Evolutionary conservation across 2,888 invertebrate species (phyloP), one percentile per base, ranked within the genome.

Genomic region (Pandemis cinnamomeana): DNA sequence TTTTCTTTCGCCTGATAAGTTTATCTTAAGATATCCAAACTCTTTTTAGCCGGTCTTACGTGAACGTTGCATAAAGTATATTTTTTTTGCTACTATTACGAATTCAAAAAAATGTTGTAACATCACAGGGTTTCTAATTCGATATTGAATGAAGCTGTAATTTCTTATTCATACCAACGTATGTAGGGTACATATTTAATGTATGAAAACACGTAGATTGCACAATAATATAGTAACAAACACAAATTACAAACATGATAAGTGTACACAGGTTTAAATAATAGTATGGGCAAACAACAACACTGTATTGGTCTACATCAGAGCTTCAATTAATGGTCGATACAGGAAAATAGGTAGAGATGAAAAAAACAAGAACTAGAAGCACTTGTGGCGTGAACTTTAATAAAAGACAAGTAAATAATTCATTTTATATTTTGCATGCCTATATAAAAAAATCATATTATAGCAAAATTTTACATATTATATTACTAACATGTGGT

Each of bases 1-100:
- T 41, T 66, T 13, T 51, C 46, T 60, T 71, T 67, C 41, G 3
- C 41, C 46, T 48, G 46, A 58, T 66, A 15, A 51, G 60, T 60
- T 42, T 41, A 71, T 67, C 10, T 64, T 46, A 8, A 67, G 46
- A 46, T n/a, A 27, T 61, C 20, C n/a, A 66, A 27, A 48, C 36
- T 7, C 7, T 66, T 51, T 64, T 41, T 11, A 13, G 41, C 67
- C 41, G 5, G 53, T 66, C 13, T 66, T 66, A 15, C 7, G 36
- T 7, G 3, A 46, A 44, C 15, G n/a, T 5, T 15, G 63, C 41
- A 58, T 63, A 44, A 61, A 61, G 6, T n/a, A 41, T 61, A 61
- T 0, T n/a, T 61, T 36, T 41, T 61, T 41, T 58, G 27, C 27
- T 27, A 27, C 5, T 27, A 2, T 5, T 20, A 11, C 27, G 5